Evolutionary conservation across 2,113 vertebrate species (phyloP), one percentile per base, ranked within the genome.

Genomic region (Ceyx cyanopectus): DNA sequence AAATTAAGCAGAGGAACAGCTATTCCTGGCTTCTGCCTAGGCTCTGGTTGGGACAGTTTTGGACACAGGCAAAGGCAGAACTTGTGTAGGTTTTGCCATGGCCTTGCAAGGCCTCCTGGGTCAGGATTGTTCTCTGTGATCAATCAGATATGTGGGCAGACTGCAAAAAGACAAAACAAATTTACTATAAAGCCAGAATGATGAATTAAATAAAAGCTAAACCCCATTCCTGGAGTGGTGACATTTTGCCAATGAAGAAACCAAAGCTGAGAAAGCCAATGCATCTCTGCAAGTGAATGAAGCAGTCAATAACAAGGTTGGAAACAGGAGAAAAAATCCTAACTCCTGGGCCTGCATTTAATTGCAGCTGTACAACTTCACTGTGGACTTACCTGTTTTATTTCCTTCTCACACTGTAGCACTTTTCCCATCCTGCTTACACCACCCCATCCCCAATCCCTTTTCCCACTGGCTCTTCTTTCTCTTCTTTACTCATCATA

Each of bases 1-100:
- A 94, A 57, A 92, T 82, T 76, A 76, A 92, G 56, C 91, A 94
- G 94, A 69, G 56, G 70, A 85, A 85, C 3, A 2, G 41, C 50
- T 96, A 92, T 92, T 89, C 57, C 68, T 82, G 63, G 67, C 75
- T 76, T 79, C 87, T 79, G 27, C 22, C 16, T n/a, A 43, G 29
- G 40, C 84, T 92, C 67, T 76, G 21, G 13, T 65, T 76, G 87
- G 30, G 22, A 89, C 23, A 13, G 58, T 57, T 91, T 73, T 57
- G 58, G 50, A 7, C 34, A 73, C 2, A 7, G n/a, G 54, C 21
- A 94, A 86, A 81, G 14, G 48, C 77, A 87, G 54, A 43, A 45
- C 66, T 90, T 63, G 8, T 68, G 8, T 14, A 83, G 57, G 30
- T 45, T 45, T 89, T 6, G 0, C 12, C 29, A 20, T 6, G 26